Evolutionary conservation across 2,888 invertebrate species (phyloP).

Genomic region (Tineola bisselliella): DNA sequence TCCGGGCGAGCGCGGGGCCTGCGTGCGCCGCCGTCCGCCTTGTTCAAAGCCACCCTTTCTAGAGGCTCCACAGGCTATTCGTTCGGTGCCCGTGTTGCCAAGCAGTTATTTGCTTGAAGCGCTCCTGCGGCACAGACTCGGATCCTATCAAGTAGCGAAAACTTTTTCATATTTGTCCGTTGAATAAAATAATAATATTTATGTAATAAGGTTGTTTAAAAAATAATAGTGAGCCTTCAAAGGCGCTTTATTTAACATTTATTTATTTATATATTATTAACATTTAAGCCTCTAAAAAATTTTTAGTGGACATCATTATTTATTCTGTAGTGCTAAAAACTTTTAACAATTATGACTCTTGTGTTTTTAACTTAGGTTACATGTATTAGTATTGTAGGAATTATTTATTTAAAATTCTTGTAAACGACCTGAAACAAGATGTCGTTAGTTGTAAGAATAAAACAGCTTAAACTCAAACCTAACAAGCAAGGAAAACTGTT

Average conservation of each 20-base stretch:
- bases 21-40: constrained; percentile 14
- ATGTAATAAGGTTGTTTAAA: neutral
- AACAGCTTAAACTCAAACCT: constrained; percentile 75
- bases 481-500: constrained; percentile 74
- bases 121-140: neutral
- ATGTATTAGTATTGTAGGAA: too few relatives aligned
- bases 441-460: constrained; percentile 75
- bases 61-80: neutral
- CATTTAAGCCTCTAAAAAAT: too few relatives aligned
- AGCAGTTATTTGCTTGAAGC: neutral
- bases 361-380: neutral
- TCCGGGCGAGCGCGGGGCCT: constrained; percentile 14
- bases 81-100: neutral
- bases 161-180: neutral
- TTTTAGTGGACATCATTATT: neutral
- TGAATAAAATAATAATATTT: neutral
- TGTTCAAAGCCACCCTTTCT: neutral
- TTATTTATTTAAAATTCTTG: neutral
- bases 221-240: constrained; percentile 15
- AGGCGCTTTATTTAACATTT: constrained; percentile 16
- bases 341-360: neutral
- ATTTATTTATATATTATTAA: neutral
- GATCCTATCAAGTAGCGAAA: neutral
- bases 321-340: neutral
- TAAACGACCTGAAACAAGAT: constrained; percentile 39